Base-by-base conservation (phyloP, 1,140 invertebrate species). In the Heliconius congener region DNA sequence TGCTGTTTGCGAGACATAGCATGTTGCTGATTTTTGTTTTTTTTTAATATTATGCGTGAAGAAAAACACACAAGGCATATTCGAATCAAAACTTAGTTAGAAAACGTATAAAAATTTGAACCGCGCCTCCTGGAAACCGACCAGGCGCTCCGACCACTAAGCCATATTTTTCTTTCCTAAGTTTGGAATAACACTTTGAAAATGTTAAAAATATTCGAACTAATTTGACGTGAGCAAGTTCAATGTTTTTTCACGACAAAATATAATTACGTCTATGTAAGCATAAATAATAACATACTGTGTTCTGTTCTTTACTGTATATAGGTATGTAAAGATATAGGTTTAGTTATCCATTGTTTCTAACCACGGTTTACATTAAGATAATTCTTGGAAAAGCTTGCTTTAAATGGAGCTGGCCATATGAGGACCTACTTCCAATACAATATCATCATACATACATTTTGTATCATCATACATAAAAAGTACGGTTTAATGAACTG, bases 381-480 rank as follows among this genome's bases (percentile, higher is more conserved):
- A 66, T 66, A 0, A 30, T 66, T 30, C 60, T 66, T 30, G 60
- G 60, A 66, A 66, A 66, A 66, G 60, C 60, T 66, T 16, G 60
- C 60, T 66, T 66, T 66, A 66, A 30, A 66, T 66, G 60, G 60
- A 30, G 60, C 27, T 66, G 60, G 13, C 60, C 23, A 66, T 66
- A 66, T 66, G n/a, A 27, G 23, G 27, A 66, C 60, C 27, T 23
- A 66, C 60, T 66, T 66, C 23, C n/a, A 66, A 66, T 30, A 66
- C 8, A 57, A 23, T 57, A 57, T 52, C 50, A 8, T 60, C n/a
- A 60, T 37, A 37, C 55, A 57, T 57, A 23, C 8, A 60, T 23
- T 60, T 60, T 60, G 55, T 60, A 11, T 57, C 2, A 23, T 23
- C 23, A 23, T 23, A 23, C 23, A 23, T 23, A n/a, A 46, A 57